Percentiles rank a stretch among this genome's conserved stretches.
Evolutionary conservation across 2,113 vertebrate species (phyloP).

Genomic region (Antennarius striatus): DNA sequence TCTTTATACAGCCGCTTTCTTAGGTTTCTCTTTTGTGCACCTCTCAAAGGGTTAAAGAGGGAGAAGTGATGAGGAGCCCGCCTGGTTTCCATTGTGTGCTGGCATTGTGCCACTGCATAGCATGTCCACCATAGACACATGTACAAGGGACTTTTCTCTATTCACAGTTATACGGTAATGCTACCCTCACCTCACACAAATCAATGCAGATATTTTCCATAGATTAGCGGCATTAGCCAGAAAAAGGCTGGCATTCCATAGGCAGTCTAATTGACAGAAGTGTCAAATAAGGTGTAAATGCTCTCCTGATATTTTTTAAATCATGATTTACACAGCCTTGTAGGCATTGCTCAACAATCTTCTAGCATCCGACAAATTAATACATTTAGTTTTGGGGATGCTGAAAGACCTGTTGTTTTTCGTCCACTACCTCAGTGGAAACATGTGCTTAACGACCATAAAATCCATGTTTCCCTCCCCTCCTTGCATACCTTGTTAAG

Average conservation of each 20-base stretch:
- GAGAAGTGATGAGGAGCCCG: conserved; percentile 65
- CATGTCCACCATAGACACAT: conserved; percentile 57
- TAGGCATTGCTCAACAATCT: neutral
- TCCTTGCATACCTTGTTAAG: conserved; percentile 62
- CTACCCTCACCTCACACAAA: conserved; percentile 30
- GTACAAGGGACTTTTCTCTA: conserved; percentile 55
- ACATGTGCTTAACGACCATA: conserved; percentile 63
- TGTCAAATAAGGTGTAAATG: neutral
- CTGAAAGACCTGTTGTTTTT: conserved; percentile 35
- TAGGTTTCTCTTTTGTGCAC: conserved; percentile 58
- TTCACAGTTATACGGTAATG: conserved; percentile 41
- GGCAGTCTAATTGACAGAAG: neutral
- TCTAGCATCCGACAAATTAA: conserved; percentile 3
- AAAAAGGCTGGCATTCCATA: conserved; percentile 5
- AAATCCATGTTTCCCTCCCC: conserved; percentile 44
- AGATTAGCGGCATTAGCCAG: conserved; percentile 8
- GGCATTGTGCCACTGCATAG: conserved; percentile 62
- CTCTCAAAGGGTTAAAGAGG: conserved; percentile 74
- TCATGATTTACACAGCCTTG: neutral
- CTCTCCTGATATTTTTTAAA: neutral
- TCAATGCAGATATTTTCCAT: conserved; percentile 38
- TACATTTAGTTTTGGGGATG: conserved; percentile 18
- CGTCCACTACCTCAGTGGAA: conserved; percentile 54
- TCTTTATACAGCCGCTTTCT: conserved; percentile 60
- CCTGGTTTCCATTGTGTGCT: conserved; percentile 67